Conservation (phyloP, 2,888 invertebrate genomes). For the Drosophila limbata region DNA sequence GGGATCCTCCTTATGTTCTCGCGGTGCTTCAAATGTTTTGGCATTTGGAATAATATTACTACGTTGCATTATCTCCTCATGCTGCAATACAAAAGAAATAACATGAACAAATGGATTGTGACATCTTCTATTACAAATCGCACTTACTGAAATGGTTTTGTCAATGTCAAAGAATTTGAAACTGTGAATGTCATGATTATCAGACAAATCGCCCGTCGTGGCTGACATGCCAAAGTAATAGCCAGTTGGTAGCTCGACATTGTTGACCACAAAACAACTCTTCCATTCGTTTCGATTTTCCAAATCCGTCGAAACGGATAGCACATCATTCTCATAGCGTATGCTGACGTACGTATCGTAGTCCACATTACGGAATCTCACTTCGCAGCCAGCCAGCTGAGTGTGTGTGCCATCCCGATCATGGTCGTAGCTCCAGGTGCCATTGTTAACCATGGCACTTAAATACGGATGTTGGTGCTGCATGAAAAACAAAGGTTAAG, state of each 20-base stretch:
- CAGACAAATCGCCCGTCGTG: constrained; percentile 98
- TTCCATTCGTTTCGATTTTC: constrained; percentile 97
- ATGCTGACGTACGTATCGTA: constrained; percentile 96
- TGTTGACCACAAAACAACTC: constrained; percentile 95
- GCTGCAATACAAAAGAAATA: constrained; percentile 54
- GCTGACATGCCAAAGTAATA: constrained; percentile 98
- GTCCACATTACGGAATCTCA: constrained; percentile 95
- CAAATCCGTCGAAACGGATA: constrained; percentile 96
- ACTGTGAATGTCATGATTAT: constrained; percentile 97
- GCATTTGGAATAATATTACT: constrained; percentile 95
- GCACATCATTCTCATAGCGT: constrained; percentile 94
- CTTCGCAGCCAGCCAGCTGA: constrained; percentile 98
- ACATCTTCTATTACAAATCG: too few relatives aligned
- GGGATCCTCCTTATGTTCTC: constrained; percentile 95
- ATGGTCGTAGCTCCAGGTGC: constrained; percentile 97
- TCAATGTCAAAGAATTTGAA: constrained; percentile 97
- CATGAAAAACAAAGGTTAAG: neutral
- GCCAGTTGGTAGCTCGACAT: constrained; percentile 96
- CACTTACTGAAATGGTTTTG: constrained; percentile 87
- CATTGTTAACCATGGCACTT: constrained; percentile 99
- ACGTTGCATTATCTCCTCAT: constrained; percentile 87
- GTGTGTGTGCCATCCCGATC: constrained; percentile 99
- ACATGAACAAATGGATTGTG: neutral
- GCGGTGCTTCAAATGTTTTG: constrained; percentile 94
- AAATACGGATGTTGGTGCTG: constrained; percentile 99